phyloP scores from a whole-genome alignment of 2,797 vertebrate genomes.

The Sebastes cheni region DNA sequence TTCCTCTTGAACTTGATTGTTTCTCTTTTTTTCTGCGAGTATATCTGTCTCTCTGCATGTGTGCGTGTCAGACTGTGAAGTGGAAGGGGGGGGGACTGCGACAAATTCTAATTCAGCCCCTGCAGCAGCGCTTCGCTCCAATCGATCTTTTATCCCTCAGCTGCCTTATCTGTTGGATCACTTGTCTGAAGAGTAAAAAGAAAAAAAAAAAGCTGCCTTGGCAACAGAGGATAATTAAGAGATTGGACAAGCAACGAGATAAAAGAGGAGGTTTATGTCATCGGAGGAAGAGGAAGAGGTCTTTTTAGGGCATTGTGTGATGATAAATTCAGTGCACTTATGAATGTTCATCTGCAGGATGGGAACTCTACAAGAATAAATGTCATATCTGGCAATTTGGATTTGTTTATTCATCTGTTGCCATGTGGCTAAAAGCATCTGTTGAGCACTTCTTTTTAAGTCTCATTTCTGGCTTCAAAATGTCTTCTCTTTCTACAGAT shows the following conservation, averaged over 20 bases:
- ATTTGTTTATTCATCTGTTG: background rate
- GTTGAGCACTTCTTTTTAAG: background rate
- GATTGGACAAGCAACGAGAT: constrained; percentile 48
- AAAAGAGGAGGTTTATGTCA: constrained; percentile 33
- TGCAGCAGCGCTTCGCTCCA: constrained; percentile 57
- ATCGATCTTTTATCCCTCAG: constrained; percentile 67
- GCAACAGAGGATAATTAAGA: constrained; percentile 72
- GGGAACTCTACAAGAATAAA: too few species aligned
- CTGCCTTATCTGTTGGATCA: constrained; percentile 65
- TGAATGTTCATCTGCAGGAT: background rate
- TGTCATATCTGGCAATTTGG: background rate
- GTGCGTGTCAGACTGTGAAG: constrained; percentile 36
- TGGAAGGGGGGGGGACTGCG: constrained; percentile 53
- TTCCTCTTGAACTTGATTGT: constrained; percentile 34
- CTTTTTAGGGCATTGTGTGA: background rate
- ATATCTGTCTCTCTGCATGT: background rate
- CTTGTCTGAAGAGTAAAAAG: constrained; percentile 63
- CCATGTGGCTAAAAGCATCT: background rate
- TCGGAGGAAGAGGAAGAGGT: constrained; percentile 3
- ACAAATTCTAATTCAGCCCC: constrained; percentile 76
- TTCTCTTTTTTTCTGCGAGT: constrained; percentile 17
- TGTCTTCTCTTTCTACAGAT: background rate
- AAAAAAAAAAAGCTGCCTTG: constrained; percentile 31
- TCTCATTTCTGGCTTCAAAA: background rate
- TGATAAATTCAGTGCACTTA: background rate